These are phyloP conservation scores for Panagrolaimus sp. DNA, from an alignment of 1,140 invertebrate genomes.

Conservation along the genomic window DNA sequence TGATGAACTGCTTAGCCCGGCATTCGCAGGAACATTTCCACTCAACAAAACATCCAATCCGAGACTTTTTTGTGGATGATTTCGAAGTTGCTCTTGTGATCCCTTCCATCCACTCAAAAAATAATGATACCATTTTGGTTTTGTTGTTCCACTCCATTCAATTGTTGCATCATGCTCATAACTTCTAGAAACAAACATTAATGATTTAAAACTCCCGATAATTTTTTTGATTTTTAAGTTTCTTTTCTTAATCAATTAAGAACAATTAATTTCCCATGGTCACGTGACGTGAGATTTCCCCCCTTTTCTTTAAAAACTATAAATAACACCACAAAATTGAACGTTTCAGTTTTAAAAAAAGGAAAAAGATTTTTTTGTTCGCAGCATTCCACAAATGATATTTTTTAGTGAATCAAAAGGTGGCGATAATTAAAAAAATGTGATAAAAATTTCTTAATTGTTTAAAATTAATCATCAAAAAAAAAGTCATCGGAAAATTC, in stretches of 20 bases:
- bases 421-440: no score
- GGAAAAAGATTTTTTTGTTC: no score
- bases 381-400: no score
- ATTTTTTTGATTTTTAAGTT: not conserved
- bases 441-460: no score
- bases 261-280: slow-evolving; percentile 2
- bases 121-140: slow-evolving; percentile 85
- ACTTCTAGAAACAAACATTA: not conserved
- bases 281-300: not conserved
- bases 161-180: slow-evolving; percentile 14
- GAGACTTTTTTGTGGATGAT: not conserved
- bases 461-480: no score
- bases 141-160: slow-evolving; percentile 33
- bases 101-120: slow-evolving; percentile 85
- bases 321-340: not conserved
- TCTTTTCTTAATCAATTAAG: not conserved
- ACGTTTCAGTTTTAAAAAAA: not conserved
- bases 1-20: slow-evolving; percentile 92
- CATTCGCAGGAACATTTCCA: slow-evolving; percentile 80
- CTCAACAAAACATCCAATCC: slow-evolving; percentile 74
- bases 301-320: not conserved
- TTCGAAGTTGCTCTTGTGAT: slow-evolving; percentile 66
- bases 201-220: no score
- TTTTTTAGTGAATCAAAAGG: not conserved
- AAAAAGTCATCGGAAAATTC: no score